phyloP scores from a whole-genome alignment of 2,797 vertebrate species.

The Urosaurus nigricauda region DNA sequence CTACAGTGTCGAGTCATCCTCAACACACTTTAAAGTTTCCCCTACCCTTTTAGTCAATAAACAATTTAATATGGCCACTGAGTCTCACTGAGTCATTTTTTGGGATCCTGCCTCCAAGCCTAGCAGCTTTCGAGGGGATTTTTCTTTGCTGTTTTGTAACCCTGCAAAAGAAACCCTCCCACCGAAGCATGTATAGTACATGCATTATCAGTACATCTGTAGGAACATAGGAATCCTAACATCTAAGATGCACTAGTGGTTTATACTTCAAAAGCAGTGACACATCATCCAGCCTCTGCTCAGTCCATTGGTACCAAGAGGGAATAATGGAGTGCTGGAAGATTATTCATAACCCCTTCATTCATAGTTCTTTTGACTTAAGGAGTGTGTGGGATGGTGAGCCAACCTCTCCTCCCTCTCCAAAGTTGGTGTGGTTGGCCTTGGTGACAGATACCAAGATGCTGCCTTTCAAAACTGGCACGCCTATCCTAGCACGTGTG shows the following conservation, averaged over 20 bases:
- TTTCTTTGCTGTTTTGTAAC: no score
- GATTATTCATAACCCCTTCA: neutral
- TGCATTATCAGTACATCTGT: neutral
- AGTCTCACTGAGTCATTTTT: no score
- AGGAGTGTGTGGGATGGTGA: neutral
- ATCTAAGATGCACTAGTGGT: neutral
- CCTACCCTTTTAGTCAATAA: no score
- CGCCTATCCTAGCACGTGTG: no score
- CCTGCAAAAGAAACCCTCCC: no score
- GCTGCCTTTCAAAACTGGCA: neutral
- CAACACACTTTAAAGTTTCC: neutral
- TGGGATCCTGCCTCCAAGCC: no score
- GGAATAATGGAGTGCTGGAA: neutral
- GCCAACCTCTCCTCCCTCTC: neutral
- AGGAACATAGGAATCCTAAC: neutral
- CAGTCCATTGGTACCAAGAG: no score
- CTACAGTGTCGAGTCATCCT: no score
- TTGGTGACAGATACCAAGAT: neutral
- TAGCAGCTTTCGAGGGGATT: no score
- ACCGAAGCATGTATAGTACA: neutral
- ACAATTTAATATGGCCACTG: no score
- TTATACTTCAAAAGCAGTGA: no score
- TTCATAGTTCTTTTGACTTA: neutral
- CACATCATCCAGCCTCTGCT: no score
- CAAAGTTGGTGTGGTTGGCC: neutral